phyloP scores from a whole-genome alignment of 2,113 vertebrate genomes.

The Muscicapa adusta region DNA sequence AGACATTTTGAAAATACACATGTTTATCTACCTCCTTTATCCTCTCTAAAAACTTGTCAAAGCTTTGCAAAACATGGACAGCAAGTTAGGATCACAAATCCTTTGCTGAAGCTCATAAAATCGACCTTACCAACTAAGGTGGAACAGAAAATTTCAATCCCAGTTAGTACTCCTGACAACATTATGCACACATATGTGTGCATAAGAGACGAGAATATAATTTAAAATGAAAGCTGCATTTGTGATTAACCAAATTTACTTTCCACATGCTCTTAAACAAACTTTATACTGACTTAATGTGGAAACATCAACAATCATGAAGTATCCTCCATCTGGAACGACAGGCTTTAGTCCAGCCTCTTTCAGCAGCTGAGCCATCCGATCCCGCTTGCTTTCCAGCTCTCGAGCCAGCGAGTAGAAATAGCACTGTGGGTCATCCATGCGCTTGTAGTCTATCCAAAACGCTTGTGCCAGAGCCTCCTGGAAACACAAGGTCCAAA shows the following conservation, averaged over 20 bases:
- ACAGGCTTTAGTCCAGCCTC: slow-evolving; percentile 84
- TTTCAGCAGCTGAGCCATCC: slow-evolving; percentile 79
- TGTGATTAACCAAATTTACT: neutral
- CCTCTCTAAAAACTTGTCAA: neutral
- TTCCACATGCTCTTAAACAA: neutral
- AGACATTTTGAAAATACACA: neutral
- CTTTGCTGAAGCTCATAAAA: neutral
- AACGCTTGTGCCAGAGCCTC: slow-evolving; percentile 90
- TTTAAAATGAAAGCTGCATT: neutral
- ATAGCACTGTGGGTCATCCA: slow-evolving; percentile 89
- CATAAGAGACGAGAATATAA: neutral
- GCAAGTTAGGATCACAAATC: neutral
- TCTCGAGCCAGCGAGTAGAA: slow-evolving; percentile 85
- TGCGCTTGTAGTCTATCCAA: slow-evolving; percentile 77
- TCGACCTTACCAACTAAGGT: neutral
- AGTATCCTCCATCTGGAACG: slow-evolving; percentile 93
- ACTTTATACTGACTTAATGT: slow-evolving; percentile 75
- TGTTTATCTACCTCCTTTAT: neutral
- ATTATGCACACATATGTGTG: neutral
- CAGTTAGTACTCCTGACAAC: neutral
- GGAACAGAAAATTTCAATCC: neutral
- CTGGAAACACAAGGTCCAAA: slow-evolving; percentile 63
- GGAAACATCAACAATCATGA: slow-evolving; percentile 89
- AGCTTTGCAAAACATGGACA: neutral
- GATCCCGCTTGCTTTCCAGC: slow-evolving; percentile 86